Conservation (phyloP, 2,888 invertebrate species). For the Acleris holmiana region DNA sequence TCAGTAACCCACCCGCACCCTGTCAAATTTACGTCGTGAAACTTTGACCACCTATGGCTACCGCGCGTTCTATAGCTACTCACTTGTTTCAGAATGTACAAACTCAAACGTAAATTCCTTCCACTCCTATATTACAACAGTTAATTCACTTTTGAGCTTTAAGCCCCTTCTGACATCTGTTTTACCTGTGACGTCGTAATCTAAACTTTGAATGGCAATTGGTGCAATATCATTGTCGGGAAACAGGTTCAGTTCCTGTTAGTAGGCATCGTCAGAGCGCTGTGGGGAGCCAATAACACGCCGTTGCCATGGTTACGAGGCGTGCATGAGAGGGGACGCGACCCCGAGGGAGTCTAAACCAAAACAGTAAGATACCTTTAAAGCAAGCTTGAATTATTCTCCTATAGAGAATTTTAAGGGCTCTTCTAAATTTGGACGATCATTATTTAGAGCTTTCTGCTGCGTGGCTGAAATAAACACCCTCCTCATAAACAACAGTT, state of each 20-base stretch:
- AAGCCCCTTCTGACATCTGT: slow-evolving; percentile 32
- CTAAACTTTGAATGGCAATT: slow-evolving; percentile 39
- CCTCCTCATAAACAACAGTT: slow-evolving; percentile 50
- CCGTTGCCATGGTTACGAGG: slow-evolving; percentile 72
- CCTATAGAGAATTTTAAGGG: slow-evolving; percentile 25
- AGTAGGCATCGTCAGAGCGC: slow-evolving; percentile 58
- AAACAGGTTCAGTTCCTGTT: slow-evolving; percentile 48
- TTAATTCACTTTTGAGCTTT: slow-evolving; percentile 32
- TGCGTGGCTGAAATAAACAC: slow-evolving; percentile 43
- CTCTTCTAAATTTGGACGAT: slow-evolving; percentile 51
- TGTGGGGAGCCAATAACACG: slow-evolving; percentile 78
- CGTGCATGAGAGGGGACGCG: slow-evolving; percentile 66
- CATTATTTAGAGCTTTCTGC: slow-evolving; percentile 56
- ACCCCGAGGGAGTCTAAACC: slow-evolving; percentile 65
- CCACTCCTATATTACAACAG: slow-evolving; percentile 1
- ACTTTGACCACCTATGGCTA: not conserved
- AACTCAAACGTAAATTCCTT: slow-evolving; percentile 1
- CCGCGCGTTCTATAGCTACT: not conserved
- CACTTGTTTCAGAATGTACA: slow-evolving; percentile 1
- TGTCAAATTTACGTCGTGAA: slow-evolving; percentile 4
- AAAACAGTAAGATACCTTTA: slow-evolving; percentile 64
- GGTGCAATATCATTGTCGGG: slow-evolving; percentile 47
- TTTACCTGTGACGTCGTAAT: slow-evolving; percentile 38
- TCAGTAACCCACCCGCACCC: slow-evolving; percentile 21
- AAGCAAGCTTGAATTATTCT: slow-evolving; percentile 47